Evolutionary conservation across 2,113 vertebrate species (phyloP).

Genomic region (Eulemur rufifrons): DNA sequence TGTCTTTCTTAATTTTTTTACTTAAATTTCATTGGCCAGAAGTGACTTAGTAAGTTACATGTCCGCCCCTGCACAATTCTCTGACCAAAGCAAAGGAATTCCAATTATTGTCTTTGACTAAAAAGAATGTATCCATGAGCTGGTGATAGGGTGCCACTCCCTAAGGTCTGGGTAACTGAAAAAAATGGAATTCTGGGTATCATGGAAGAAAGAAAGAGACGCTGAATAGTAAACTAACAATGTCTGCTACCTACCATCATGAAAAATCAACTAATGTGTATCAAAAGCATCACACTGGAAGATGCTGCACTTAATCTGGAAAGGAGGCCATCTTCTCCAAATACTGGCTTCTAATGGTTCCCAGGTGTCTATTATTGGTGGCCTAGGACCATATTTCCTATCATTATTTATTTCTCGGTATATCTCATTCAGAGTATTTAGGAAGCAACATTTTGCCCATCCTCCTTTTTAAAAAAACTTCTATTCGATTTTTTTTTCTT

Average conservation of each 20-base stretch:
- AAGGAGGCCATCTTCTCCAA: neutral
- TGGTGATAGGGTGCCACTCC: neutral
- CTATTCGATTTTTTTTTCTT: neutral
- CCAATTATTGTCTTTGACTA: neutral
- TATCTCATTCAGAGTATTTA: neutral
- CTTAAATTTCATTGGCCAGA: neutral
- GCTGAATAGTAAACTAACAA: neutral
- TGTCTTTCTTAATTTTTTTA: neutral
- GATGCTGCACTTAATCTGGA: neutral
- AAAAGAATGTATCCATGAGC: neutral
- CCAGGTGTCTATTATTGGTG: neutral
- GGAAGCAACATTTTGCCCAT: neutral
- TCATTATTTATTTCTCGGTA: neutral
- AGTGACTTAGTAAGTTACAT: neutral
- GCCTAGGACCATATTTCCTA: neutral
- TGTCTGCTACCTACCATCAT: neutral
- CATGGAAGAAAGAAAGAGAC: neutral
- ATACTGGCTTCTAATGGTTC: neutral
- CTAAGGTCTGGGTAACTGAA: neutral
- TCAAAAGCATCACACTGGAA: neutral
- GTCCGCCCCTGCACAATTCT: neutral
- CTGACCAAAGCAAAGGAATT: neutral
- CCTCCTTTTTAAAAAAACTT: neutral
- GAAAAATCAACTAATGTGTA: neutral
- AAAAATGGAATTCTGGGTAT: neutral